Base-by-base conservation (phyloP, 2,113 vertebrate species). In the Mus spicilegus region DNA sequence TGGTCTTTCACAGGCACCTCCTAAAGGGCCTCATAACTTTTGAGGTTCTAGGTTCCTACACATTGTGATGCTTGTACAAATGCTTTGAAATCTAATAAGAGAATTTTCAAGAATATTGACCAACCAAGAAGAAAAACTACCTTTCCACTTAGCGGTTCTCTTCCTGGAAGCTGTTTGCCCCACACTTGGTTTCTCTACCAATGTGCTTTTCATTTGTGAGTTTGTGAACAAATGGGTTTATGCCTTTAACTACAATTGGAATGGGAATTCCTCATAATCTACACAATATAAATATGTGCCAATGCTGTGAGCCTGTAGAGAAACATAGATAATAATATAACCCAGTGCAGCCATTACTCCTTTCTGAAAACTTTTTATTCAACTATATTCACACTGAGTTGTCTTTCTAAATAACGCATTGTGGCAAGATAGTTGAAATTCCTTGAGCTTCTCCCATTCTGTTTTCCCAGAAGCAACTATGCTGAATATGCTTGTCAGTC, bases 391-490 rank as follows among this genome's bases (percentile, higher is more conserved):
- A 76, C 7, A 86, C 78, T 63, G 46, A 69, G 7, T 42, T 70
- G 93, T 67, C n/a, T 14, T 16, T 56, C 33, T 46, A 33, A 73
- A 80, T 69, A 49, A 90, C 85, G 42, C 1, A 80, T 56, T 65
- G 0, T 77, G 80, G 76, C 3, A 90, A 88, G 42, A 42, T 20
- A 42, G 36, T 54, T 87, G 75, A 94, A 93, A 75, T 65, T 33
- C 22, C 56, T 3, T 63, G 3, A 61, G 42, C 36, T 58, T 28
- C 46, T 33, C 46, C 30, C 36, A 33, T 54, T 87, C 7, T 90
- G 33, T 39, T 93, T 51, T 95, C 39, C 51, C 87, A 72, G 33
- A 97, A 91, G 19, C 75, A 90, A 77, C 49, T 58, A 54, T 7
- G 26, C 11, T 86, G 82, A 89, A 82, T 93, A 80, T 36, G 10